Base-by-base conservation (phyloP, 2,888 invertebrate genomes). In the Craniophora ligustri region DNA sequence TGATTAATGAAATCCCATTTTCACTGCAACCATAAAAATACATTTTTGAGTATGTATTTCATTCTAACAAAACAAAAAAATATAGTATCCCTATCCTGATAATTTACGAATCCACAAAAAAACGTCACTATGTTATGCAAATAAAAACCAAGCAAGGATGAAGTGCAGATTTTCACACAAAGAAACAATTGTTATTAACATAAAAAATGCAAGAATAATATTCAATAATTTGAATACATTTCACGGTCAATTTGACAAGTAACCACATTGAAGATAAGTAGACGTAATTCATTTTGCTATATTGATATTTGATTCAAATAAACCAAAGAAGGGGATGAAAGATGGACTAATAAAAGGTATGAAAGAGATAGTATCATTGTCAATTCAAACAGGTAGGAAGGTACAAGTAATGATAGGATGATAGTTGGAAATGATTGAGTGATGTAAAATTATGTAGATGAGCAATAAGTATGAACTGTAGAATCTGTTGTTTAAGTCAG, bases 201-300 rank as follows among this genome's bases (percentile, higher is more conserved):
- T 18, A 70, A 55, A 54, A 50, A 64, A 58, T 26, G 1, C 32
- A 46, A 53, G 61, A 72, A 74, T 64, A 58, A 61, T 51, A 66
- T 67, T 59, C 60, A 64, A 69, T 67, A 68, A 80, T 84, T 85
- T 82, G 72, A 86, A 89, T 88, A 85, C 75, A 75, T 84, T 82
- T 80, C 85, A 87, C 79, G 91, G 91, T 91, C 91, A 91, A 91
- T 91, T 91, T 87, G 84, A 82, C 77, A 80, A 75, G 82, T 81
- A 83, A 88, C 87, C 86, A 76, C 83, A 85, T 65, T 71, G 69
- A 77, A 58, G 57, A 65, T 55, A 64, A 53, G 57, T 60, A 40
- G 53, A 49, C 57, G 72, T 73, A 67, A 70, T 66, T 49, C 59
- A 72, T 76, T 79, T 49, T 75, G 71, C 61, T 74, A 76, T 67